Percentiles rank a stretch among this genome's conserved stretches.
Evolutionary conservation across 1,140 invertebrate species (phyloP).

Genomic region (Rhopalosiphum padi): DNA sequence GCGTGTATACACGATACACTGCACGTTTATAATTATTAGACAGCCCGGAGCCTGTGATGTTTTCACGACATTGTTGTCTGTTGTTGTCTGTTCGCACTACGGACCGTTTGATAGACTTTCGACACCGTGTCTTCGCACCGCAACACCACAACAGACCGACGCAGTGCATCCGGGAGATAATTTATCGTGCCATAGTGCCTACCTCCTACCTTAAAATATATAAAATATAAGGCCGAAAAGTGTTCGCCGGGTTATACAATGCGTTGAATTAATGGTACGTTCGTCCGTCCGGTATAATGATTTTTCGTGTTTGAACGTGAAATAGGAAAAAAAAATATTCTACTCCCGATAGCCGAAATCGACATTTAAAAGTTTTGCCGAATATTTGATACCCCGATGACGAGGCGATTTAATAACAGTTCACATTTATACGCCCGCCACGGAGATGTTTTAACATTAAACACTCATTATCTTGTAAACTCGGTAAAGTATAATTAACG

Average conservation of each 20-base stretch:
- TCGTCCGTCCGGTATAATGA: not conserved
- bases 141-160: not conserved
- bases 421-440: not conserved
- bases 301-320: not conserved
- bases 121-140: not conserved
- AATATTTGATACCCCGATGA: not conserved
- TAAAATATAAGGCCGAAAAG: slow-evolving; percentile 4
- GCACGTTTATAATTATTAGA: not conserved
- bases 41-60: not conserved
- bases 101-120: slow-evolving; percentile 31
- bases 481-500: not conserved
- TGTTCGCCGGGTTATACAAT: not conserved
- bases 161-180: not conserved
- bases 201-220: not conserved
- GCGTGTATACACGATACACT: not conserved
- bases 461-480: not conserved
- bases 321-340: not conserved
- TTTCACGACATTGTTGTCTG: not conserved
- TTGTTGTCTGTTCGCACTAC: not conserved
- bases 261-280: slow-evolving; percentile 13
- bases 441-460: not conserved
- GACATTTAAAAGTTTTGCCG: not conserved
- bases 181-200: not conserved
- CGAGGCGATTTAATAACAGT: not conserved
- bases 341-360: not conserved